These are phyloP conservation scores for Fragum fragum DNA, from an alignment of 2,888 invertebrate species.

Conservation along the genomic window DNA sequence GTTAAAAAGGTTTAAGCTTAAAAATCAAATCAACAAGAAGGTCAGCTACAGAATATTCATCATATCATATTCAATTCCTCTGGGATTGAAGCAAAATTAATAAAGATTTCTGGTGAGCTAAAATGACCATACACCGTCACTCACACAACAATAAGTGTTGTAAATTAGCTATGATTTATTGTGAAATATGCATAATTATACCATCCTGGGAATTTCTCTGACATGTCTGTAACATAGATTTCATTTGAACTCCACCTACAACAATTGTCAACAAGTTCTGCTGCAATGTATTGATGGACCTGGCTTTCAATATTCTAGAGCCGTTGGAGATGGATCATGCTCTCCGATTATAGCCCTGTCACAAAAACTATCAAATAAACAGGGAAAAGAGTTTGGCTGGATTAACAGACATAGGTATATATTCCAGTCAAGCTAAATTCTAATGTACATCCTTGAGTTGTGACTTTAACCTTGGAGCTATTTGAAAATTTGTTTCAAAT, in stretches of 20 bases:
- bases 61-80: not conserved
- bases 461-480: no score
- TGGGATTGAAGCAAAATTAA: not conserved
- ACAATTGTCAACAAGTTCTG: not conserved
- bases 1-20: no score
- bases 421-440: no score
- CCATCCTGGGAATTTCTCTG: not conserved
- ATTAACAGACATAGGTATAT: no score
- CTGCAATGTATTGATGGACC: no score
- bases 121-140: not conserved
- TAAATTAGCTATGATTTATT: conserved; percentile 5
- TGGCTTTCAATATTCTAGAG: no score
- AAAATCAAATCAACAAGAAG: not conserved
- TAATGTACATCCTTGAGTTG: no score
- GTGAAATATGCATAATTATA: conserved; percentile 3
- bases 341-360: no score
- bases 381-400: no score
- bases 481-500: no score
- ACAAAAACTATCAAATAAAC: no score
- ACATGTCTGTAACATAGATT: not conserved
- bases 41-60: not conserved
- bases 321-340: no score
- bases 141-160: not conserved
- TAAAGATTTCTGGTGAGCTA: not conserved
- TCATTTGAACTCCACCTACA: not conserved